These are phyloP conservation scores for Actinemys pallida DNA, from an alignment of 2,113 vertebrate genomes.

Conservation along the genomic window DNA sequence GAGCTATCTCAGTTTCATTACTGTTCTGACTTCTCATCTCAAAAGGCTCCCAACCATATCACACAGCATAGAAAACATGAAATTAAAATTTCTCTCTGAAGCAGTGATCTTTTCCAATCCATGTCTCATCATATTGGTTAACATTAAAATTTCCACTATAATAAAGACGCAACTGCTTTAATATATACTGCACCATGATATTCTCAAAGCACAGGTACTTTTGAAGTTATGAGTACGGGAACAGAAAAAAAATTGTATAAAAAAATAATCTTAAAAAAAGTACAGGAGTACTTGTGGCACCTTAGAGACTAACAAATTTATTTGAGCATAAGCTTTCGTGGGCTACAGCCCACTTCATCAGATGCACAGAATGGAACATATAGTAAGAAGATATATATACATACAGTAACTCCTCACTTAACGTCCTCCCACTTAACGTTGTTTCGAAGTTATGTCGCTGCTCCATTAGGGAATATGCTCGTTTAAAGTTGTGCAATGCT, in stretches of 20 bases:
- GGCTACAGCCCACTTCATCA: no score
- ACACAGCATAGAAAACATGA: not conserved
- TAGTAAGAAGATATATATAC: no score
- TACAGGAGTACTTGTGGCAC: no score
- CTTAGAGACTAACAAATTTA: no score
- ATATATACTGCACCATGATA: not conserved
- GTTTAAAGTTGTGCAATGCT: no score
- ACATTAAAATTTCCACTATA: not conserved
- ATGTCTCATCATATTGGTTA: not conserved
- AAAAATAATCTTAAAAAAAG: not conserved
- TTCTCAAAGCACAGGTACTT: not conserved
- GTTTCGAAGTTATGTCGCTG: no score
- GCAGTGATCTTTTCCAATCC: not conserved
- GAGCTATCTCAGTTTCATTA: not conserved
- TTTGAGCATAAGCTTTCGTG: no score
- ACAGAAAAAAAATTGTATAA: not conserved
- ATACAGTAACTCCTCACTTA: no score
- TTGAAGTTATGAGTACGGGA: not conserved
- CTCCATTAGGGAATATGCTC: no score
- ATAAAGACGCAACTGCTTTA: not conserved
- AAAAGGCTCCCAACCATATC: not conserved
- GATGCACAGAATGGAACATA: no score
- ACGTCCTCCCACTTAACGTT: no score
- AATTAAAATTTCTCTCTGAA: not conserved
- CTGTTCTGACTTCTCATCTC: not conserved